Evolutionary conservation across 2,797 vertebrate species (phyloP).

Genomic region (Tadarida brasiliensis): DNA sequence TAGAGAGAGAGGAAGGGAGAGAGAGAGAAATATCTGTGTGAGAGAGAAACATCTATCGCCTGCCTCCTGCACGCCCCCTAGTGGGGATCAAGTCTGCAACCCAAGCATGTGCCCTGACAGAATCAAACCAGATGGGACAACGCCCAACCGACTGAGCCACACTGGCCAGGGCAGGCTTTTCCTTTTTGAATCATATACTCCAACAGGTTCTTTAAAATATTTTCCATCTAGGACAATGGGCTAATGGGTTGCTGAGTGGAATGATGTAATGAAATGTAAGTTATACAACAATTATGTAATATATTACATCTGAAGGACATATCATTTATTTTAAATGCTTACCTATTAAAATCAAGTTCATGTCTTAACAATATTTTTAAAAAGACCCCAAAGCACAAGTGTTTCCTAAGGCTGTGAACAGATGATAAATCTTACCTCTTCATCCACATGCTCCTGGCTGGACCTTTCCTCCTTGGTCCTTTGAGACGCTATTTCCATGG

Average conservation of each 20-base stretch:
- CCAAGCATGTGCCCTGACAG: too few species aligned
- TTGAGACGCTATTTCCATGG: slow-evolving; percentile 93
- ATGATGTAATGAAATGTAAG: not conserved
- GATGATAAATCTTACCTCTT: slow-evolving; percentile 89
- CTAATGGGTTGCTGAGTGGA: not conserved
- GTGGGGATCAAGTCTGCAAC: too few species aligned
- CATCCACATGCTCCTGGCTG: slow-evolving; percentile 95
- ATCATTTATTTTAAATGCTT: not conserved
- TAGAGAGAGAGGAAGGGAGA: too few species aligned
- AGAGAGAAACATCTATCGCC: too few species aligned
- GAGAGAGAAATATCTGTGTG: too few species aligned
- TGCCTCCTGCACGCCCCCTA: too few species aligned
- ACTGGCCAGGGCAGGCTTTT: not conserved
- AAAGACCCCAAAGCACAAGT: not conserved
- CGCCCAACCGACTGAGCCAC: too few species aligned
- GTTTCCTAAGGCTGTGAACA: not conserved
- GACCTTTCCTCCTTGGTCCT: slow-evolving; percentile 94
- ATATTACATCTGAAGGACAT: not conserved
- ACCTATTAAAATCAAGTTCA: slow-evolving; percentile 29
- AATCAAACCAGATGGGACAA: too few species aligned
- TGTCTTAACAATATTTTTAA: not conserved
- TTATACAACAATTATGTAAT: not conserved
- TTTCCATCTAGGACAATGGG: not conserved
- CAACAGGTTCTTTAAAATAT: not conserved
- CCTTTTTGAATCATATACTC: not conserved